Evolutionary conservation across 2,113 vertebrate species (phyloP).

Genomic region (Sialia sialis): DNA sequence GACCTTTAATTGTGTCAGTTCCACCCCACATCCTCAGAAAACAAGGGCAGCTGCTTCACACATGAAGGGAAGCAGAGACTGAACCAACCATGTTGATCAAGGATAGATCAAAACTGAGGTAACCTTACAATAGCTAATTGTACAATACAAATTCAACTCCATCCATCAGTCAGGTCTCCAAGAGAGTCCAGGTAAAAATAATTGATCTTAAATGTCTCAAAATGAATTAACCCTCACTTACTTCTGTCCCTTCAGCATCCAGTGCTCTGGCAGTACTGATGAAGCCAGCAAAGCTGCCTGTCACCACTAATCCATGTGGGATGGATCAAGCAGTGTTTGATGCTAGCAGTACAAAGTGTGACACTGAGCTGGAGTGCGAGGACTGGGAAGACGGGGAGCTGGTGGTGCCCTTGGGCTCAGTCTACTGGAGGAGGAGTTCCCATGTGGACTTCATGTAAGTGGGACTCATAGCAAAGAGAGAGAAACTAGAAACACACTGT

Average conservation of each 20-base stretch:
- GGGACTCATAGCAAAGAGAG: neutral
- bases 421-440: neutral
- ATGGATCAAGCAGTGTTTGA: neutral
- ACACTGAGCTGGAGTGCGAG: neutral
- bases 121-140: neutral
- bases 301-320: neutral
- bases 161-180: neutral
- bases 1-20: slow-evolving; percentile 63
- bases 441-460: neutral
- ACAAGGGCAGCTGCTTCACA: slow-evolving; percentile 56
- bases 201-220: neutral
- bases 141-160: neutral
- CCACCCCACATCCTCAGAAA: slow-evolving; percentile 58
- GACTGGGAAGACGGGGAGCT: neutral
- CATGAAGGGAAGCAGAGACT: slow-evolving; percentile 33
- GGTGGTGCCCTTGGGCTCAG: neutral
- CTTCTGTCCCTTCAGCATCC: neutral
- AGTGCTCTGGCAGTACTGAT: neutral
- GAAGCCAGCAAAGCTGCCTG: neutral
- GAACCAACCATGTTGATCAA: slow-evolving; percentile 1
- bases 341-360: neutral
- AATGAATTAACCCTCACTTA: neutral
- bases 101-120: neutral
- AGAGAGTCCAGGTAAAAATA: neutral
- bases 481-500: neutral